Conservation (phyloP, 1,140 invertebrate genomes). For the Probaryconus sp. region DNA sequence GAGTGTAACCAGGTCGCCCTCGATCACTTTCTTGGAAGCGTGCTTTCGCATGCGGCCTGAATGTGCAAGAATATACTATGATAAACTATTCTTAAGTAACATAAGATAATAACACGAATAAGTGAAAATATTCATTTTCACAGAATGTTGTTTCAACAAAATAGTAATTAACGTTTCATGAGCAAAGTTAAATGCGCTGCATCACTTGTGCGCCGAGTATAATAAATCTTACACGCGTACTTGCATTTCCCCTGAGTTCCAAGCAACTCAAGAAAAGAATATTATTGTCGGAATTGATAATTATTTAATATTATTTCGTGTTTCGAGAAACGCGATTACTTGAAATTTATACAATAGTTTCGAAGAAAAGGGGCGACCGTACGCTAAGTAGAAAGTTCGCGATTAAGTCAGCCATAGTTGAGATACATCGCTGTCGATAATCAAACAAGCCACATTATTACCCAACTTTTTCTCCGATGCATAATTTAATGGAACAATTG, state of each 20-base stretch:
- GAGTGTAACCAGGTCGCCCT: constrained; percentile 62
- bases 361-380: not conserved
- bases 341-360: constrained; percentile 7
- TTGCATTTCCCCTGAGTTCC: not conserved
- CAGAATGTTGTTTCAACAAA: constrained; percentile 37
- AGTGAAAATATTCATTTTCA: constrained; percentile 57
- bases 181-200: not conserved
- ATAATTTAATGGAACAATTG: too few species aligned
- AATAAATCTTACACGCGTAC: constrained; percentile 4
- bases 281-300: constrained; percentile 3
- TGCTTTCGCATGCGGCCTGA: constrained; percentile 62
- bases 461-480: too few species aligned
- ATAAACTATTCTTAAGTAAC: constrained; percentile 58
- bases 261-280: constrained; percentile 2
- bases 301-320: constrained; percentile 11
- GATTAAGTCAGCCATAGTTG: constrained; percentile 27
- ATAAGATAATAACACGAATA: constrained; percentile 58
- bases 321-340: constrained; percentile 12
- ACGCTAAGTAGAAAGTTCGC: constrained; percentile 23
- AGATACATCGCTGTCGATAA: constrained; percentile 9
- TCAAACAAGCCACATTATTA: constrained; percentile 6
- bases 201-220: not conserved
- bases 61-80: constrained; percentile 61
- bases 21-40: constrained; percentile 63
- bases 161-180: constrained; percentile 43